Percentiles rank a stretch among this genome's conserved stretches.
phyloP scores from a whole-genome alignment of 1,140 invertebrate species.

The Drosophila bocqueti region DNA sequence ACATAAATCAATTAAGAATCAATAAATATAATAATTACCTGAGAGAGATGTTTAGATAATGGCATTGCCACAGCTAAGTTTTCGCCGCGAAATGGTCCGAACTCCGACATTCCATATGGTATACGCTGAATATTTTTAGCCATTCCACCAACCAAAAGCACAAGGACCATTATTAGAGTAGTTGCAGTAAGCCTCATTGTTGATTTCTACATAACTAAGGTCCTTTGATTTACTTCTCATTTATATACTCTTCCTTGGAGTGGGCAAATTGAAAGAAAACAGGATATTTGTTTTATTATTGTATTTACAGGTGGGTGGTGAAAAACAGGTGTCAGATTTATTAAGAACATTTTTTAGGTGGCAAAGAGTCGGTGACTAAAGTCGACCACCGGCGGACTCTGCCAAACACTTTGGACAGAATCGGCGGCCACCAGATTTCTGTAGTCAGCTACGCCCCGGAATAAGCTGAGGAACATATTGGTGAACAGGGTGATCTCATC shows the following conservation, averaged over 20 bases:
- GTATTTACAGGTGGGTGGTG: slow-evolving; percentile 11
- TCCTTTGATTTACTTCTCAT: not conserved
- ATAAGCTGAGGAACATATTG: slow-evolving; percentile 62
- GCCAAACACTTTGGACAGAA: slow-evolving; percentile 66
- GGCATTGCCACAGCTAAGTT: not conserved
- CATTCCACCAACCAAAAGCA: not conserved
- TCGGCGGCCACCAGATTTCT: slow-evolving; percentile 64
- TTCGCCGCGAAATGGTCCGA: too few species aligned
- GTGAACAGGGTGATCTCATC: slow-evolving; percentile 63
- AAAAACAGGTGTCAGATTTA: slow-evolving; percentile 10
- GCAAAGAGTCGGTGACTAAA: slow-evolving; percentile 66
- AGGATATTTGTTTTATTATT: not conserved
- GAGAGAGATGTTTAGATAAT: not conserved
- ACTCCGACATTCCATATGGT: not conserved
- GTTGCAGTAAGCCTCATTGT: not conserved
- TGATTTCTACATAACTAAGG: not conserved
- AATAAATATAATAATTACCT: slow-evolving; percentile 4
- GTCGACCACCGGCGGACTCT: slow-evolving; percentile 65
- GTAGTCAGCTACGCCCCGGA: slow-evolving; percentile 58
- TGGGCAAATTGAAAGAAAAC: not conserved
- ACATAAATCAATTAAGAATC: not conserved
- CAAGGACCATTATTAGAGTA: not conserved
- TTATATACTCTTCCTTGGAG: slow-evolving; percentile 7
- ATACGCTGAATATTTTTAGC: not conserved
- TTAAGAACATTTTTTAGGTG: slow-evolving; percentile 15